Conservation (phyloP, 2,113 vertebrate genomes). For the Lycaon pictus region DNA sequence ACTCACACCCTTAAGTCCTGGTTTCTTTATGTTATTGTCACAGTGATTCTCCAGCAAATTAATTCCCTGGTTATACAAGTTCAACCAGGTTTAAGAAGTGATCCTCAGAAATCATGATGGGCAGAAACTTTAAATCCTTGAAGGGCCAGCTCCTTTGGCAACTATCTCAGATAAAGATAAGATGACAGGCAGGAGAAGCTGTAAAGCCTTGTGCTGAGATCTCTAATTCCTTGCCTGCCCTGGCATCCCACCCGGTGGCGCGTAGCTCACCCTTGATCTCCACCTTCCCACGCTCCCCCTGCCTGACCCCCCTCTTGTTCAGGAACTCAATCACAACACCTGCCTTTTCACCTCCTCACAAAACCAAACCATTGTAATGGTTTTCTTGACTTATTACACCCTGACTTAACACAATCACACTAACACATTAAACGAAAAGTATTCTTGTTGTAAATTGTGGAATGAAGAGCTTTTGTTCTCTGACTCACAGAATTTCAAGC, state of each 20-base stretch:
- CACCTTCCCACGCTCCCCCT: fast-evolving
- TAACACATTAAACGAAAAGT: background rate
- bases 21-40: constrained; percentile 38
- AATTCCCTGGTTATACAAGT: constrained; percentile 54
- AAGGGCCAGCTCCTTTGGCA: background rate
- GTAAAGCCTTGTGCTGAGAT: background rate
- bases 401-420: background rate
- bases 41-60: constrained; percentile 32
- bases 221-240: background rate
- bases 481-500: background rate
- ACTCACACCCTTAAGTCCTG: background rate
- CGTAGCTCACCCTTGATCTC: fast-evolving
- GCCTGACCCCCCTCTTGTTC: fast-evolving
- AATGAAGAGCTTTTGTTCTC: constrained; percentile 17
- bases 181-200: background rate
- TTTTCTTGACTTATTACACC: background rate
- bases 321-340: background rate
- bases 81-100: constrained; percentile 23
- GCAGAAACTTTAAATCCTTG: constrained; percentile 43
- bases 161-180: background rate
- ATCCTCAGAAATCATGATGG: constrained; percentile 57
- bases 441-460: background rate
- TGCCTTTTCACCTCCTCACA: background rate
- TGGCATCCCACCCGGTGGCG: fast-evolving
- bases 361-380: background rate